Conservation (phyloP, 2,888 invertebrate species). For the Masnerella sp. region DNA sequence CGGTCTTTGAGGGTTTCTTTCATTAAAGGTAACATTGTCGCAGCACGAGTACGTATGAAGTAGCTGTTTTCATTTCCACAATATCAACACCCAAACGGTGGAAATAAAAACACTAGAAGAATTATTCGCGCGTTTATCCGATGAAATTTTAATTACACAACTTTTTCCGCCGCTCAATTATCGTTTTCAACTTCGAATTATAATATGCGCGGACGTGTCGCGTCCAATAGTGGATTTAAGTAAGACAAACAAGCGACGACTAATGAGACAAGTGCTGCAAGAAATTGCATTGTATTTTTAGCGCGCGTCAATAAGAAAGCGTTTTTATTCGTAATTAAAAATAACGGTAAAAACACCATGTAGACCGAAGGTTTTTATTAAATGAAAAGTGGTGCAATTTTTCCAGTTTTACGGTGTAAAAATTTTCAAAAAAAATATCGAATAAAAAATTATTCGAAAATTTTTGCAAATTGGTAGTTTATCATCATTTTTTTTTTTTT, state of each 20-base stretch:
- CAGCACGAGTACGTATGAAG: conserved; percentile 15
- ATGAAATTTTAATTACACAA: conserved; percentile 2
- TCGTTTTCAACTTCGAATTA: conserved; percentile 1
- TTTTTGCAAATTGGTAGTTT: too few relatives aligned
- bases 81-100: conserved; percentile 18
- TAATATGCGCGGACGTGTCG: neutral
- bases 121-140: conserved; percentile 1
- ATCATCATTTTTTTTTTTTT: too few relatives aligned
- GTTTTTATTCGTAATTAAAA: conserved; percentile 10
- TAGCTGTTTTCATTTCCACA: conserved; percentile 20
- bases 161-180: conserved; percentile 2
- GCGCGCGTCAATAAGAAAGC: neutral
- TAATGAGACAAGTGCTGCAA: conserved; percentile 3
- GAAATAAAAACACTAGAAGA: conserved; percentile 13
- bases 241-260: neutral
- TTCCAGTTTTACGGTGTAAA: too few relatives aligned
- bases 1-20: conserved; percentile 27
- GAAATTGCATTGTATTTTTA: conserved; percentile 9
- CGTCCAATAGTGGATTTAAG: conserved; percentile 5
- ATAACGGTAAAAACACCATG: conserved; percentile 5
- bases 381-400: neutral
- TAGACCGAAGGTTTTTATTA: neutral
- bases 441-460: too few relatives aligned
- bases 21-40: conserved; percentile 22
- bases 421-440: too few relatives aligned